These are phyloP conservation scores for Sycophila sp. DNA, from an alignment of 1,140 invertebrate species.

Conservation along the genomic window DNA sequence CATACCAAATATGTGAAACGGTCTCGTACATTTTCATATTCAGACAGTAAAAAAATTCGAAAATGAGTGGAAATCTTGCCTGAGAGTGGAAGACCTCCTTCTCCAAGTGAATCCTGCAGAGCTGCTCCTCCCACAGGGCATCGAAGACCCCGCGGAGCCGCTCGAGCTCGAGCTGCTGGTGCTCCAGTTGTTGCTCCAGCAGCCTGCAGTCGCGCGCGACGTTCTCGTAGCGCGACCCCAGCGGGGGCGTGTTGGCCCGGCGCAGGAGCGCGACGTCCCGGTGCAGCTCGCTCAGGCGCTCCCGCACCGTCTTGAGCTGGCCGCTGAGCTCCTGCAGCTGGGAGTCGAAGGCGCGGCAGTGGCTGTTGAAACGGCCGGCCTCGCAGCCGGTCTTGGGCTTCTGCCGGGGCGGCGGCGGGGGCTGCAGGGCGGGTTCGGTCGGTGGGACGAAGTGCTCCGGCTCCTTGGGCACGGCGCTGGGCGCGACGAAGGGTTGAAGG, in stretches of 20 bases:
- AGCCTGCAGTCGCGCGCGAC: conserved; percentile 71
- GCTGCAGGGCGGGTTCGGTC: too few species aligned
- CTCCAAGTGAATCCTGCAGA: conserved; percentile 75
- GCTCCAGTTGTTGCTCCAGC: conserved; percentile 72
- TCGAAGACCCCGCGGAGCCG: conserved; percentile 72
- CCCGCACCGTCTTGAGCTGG: conserved; percentile 72
- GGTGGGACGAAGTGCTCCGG: background rate
- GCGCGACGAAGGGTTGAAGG: conserved; percentile 70
- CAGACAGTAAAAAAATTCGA: too few species aligned
- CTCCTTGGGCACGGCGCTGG: background rate
- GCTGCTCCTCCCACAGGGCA: conserved; percentile 75
- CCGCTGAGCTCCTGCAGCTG: conserved; percentile 74
- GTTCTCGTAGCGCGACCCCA: conserved; percentile 69
- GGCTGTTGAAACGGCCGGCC: conserved; percentile 73
- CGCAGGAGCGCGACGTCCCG: conserved; percentile 70
- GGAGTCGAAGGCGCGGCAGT: conserved; percentile 73
- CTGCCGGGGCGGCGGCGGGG: background rate
- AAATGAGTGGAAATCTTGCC: too few species aligned
- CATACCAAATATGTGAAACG: too few species aligned
- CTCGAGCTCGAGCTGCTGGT: conserved; percentile 74
- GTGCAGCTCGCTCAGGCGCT: conserved; percentile 73
- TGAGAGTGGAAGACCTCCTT: conserved; percentile 76
- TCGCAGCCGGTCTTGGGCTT: conserved; percentile 57
- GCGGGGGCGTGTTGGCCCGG: conserved; percentile 70
- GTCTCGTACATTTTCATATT: too few species aligned